Conservation (phyloP, 2,888 invertebrate species). For the Phaonia tiefii region DNA sequence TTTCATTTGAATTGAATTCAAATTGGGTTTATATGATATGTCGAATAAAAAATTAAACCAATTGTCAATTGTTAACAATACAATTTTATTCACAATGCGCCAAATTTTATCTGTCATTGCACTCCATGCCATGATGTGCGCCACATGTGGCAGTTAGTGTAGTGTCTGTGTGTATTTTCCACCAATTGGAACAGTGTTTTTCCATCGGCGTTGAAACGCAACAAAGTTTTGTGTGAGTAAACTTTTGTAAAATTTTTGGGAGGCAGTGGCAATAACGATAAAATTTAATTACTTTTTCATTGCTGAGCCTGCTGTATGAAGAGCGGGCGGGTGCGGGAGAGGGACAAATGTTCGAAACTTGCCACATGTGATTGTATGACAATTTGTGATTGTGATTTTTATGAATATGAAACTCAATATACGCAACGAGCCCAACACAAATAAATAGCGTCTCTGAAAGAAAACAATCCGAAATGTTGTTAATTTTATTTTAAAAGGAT, state of each 20-base stretch:
- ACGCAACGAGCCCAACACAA: conserved; percentile 1
- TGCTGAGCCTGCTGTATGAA: conserved; percentile 64
- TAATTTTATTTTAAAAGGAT: background rate
- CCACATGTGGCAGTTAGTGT: background rate
- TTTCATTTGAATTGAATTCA: too few relatives aligned
- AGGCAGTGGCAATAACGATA: conserved; percentile 68
- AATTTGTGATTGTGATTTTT: conserved; percentile 57
- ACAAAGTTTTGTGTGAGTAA: background rate
- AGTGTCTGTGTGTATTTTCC: conserved; percentile 16
- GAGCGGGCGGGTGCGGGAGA: conserved; percentile 2
- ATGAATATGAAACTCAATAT: conserved; percentile 36
- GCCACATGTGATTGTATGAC: background rate
- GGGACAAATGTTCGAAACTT: background rate
- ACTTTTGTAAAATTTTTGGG: conserved; percentile 6
- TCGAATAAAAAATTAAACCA: background rate
- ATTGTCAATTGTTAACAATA: conserved; percentile 59
- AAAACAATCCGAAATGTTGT: conserved; percentile 11
- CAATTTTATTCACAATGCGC: conserved; percentile 26
- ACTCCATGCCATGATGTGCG: background rate
- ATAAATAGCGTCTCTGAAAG: conserved; percentile 11
- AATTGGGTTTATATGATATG: too few relatives aligned
- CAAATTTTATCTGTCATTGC: conserved; percentile 24
- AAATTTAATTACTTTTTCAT: conserved; percentile 80
- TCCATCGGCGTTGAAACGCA: background rate
- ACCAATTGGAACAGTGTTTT: conserved; percentile 32